Percentiles rank a stretch among this genome's conserved stretches.
Evolutionary conservation across 2,888 invertebrate species (phyloP).

Genomic region (Tenodera sinensis): DNA sequence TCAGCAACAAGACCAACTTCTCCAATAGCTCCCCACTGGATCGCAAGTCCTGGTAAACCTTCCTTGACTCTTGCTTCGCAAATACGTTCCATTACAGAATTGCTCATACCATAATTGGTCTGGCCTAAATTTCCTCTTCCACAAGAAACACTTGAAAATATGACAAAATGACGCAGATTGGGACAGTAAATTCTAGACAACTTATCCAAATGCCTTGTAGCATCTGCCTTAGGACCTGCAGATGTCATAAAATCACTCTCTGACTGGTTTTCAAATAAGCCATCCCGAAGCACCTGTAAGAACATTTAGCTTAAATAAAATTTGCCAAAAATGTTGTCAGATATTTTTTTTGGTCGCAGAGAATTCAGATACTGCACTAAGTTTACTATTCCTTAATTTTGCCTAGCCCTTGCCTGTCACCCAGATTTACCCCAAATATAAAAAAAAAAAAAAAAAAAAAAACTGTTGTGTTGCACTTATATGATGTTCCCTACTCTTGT

Average conservation of each 20-base stretch:
- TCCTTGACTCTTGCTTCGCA: conserved; percentile 68
- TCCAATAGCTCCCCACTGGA: conserved; percentile 92
- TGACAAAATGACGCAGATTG: conserved; percentile 67
- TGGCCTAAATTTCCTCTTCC: conserved; percentile 91
- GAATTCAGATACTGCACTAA: neutral
- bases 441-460: no score
- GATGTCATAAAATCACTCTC: conserved; percentile 64
- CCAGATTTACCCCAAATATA: no score
- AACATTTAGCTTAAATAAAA: neutral
- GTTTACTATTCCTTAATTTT: no score
- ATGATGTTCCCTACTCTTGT: no score
- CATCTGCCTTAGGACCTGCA: conserved; percentile 74
- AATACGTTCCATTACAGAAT: conserved; percentile 85
- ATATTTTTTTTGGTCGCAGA: neutral
- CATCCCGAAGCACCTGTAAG: conserved; percentile 58
- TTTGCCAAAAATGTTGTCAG: neutral
- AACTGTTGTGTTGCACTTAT: no score
- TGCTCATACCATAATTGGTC: conserved; percentile 86
- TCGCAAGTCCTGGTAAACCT: conserved; percentile 74
- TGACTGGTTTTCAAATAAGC: conserved; percentile 73
- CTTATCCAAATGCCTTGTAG: conserved; percentile 73
- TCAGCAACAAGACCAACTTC: conserved; percentile 69
- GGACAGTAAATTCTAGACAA: conserved; percentile 57
- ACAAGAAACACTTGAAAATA: conserved; percentile 88
- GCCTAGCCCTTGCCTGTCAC: no score